Evolutionary conservation across 2,113 vertebrate genomes (phyloP).

Genomic region (Paracanthobrama guichenoti): DNA sequence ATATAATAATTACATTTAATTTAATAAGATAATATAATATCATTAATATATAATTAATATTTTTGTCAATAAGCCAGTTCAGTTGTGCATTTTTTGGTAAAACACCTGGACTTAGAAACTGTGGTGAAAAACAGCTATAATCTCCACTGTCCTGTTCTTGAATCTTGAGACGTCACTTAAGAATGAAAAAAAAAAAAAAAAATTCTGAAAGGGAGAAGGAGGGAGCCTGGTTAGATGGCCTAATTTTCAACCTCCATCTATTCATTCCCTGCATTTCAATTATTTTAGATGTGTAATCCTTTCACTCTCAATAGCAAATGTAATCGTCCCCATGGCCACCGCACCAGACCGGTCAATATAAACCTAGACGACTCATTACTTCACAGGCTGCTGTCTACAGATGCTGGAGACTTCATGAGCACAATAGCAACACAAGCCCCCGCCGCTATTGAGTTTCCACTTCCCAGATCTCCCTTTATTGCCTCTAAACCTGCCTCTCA

Average conservation of each 20-base stretch:
- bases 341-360: conserved; percentile 76
- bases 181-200: not conserved
- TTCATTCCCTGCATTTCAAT: conserved; percentile 79
- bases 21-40: not conserved
- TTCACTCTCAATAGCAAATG: conserved; percentile 79
- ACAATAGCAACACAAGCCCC: conserved; percentile 69
- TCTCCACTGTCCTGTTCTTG: not conserved
- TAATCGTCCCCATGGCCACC: conserved; percentile 76
- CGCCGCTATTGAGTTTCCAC: conserved; percentile 76
- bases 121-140: not conserved
- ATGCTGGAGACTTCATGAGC: conserved; percentile 73
- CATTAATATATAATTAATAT: not conserved
- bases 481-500: conserved; percentile 73
- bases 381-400: conserved; percentile 65
- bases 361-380: conserved; percentile 81
- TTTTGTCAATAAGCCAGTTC: not conserved
- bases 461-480: conserved; percentile 77
- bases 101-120: not conserved
- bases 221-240: conserved; percentile 48
- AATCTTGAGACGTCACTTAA: not conserved
- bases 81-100: not conserved
- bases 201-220: not conserved
- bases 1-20: not conserved
- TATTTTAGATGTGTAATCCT: conserved; percentile 79
- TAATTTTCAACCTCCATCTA: conserved; percentile 68